phyloP scores from a whole-genome alignment of 2,797 vertebrate species.

The Pangasius mekongensis region DNA sequence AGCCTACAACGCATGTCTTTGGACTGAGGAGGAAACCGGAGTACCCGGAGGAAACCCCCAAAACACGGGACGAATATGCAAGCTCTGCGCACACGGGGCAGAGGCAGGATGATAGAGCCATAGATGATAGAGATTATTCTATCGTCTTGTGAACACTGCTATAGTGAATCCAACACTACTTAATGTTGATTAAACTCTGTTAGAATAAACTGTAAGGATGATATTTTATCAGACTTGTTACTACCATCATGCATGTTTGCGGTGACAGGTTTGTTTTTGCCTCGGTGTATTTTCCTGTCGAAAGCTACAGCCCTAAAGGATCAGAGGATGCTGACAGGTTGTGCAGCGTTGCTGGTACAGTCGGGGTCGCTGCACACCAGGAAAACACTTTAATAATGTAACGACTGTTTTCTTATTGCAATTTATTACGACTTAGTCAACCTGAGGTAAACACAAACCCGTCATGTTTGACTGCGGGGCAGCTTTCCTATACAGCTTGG shows the following conservation, averaged over 20 bases:
- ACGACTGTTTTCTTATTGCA: slow-evolving; percentile 21
- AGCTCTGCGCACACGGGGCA: no score
- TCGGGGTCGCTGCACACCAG: not conserved
- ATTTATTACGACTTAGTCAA: slow-evolving; percentile 5
- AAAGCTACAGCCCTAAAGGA: not conserved
- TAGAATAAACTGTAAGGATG: not conserved
- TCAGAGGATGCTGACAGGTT: slow-evolving; percentile 11
- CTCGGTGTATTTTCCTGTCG: not conserved
- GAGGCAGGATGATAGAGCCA: not conserved
- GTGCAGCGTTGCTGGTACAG: not conserved
- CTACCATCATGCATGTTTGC: not conserved
- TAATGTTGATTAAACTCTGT: not conserved
- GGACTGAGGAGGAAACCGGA: no score
- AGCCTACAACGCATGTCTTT: no score
- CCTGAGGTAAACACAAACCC: slow-evolving; percentile 1
- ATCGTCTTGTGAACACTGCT: not conserved
- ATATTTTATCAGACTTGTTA: not conserved
- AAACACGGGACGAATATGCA: no score
- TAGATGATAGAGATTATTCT: not conserved
- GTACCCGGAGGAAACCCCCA: no score
- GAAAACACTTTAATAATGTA: slow-evolving; percentile 32
- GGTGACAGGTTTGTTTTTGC: not conserved
- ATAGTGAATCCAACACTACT: not conserved
- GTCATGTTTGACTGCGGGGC: not conserved
- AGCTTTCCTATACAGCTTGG: not conserved